A percentile compares a stretch with the other conserved stretches of the same genome.
Conservation (phyloP, 1,140 invertebrate genomes). For the Scylla paramamosain region DNA sequence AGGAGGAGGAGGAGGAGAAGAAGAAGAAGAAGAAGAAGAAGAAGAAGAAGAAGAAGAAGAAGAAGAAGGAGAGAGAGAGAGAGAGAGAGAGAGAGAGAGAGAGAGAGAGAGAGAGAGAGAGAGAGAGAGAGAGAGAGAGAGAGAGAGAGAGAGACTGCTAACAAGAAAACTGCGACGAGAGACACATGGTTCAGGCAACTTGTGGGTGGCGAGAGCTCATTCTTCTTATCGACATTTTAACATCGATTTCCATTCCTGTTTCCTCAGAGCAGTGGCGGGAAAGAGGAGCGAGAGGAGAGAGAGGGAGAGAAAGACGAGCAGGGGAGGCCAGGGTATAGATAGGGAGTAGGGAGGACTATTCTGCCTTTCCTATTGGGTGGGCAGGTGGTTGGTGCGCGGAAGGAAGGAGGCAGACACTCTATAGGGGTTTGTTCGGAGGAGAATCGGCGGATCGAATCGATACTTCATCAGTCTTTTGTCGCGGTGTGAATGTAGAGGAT, state of each 20-base stretch:
- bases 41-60: no score
- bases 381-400: no score
- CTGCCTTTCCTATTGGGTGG: neutral
- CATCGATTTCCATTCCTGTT: constrained; percentile 14
- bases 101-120: no score
- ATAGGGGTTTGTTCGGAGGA: neutral
- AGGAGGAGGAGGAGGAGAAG: no score
- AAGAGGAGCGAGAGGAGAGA: neutral
- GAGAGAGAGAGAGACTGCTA: neutral
- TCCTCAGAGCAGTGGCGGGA: neutral
- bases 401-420: neutral
- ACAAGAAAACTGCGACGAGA: constrained; percentile 11
- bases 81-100: no score
- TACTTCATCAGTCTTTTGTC: neutral
- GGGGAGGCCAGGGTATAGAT: neutral
- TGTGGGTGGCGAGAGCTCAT: neutral
- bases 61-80: no score
- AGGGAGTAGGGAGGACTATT: neutral
- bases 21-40: no score
- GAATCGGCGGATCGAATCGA: neutral
- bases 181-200: neutral
- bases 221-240: constrained; percentile 24
- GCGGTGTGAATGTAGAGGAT: neutral
- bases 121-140: no score
- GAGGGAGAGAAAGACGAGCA: neutral